Base-by-base conservation (phyloP, 2,888 invertebrate genomes). In the Copidosoma aretas region DNA sequence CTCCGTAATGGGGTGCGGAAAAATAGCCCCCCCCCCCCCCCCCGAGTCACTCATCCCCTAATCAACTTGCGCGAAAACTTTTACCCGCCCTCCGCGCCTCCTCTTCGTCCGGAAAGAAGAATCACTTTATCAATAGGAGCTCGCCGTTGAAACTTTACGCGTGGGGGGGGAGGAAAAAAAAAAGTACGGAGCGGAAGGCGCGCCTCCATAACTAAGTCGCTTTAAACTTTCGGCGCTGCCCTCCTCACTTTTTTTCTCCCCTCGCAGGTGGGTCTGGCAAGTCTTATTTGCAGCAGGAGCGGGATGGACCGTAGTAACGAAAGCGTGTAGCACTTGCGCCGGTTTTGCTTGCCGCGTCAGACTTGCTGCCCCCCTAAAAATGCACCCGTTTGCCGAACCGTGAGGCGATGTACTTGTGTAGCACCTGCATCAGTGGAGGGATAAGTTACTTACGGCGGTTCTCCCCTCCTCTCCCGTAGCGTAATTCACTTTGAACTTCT, bases 61-160 rank as follows among this genome's bases (percentile, higher is more conserved):
- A 70, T 70, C 70, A 67, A 70, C 57, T 67, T 49, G 41, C 59
- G 21, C 21, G 61, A 60, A 67, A 70, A 64, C 60, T 70, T 70
- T 46, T 25, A 4, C 22, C 49, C 56, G 22, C 60, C 49, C 52
- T 12, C 53, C 15, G 39, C 19, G 10, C 49, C 19, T 59, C n/a
- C 39, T 32, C 14, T 17, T 22, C 39, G 17, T 14, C 24, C 41
- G 53, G n/a, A 39, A 21, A 62, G 60, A 61, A 64, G 67, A 64
- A 64, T 68, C 68, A 64, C 68, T 71, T 71, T 68, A 68, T 71
- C 71, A 68, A 71, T 71, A 71, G 64, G 67, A 61, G n/a, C 51
- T 25, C 21, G n/a, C 24, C 32, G 49, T 22, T 41, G 62, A 70
- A 63, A 49, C 65, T 66, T 60, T 43, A 14, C 1, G n/a, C 51